Evolutionary conservation across 2,797 vertebrate genomes (phyloP).

Genomic region (Labeo calbasu): DNA sequence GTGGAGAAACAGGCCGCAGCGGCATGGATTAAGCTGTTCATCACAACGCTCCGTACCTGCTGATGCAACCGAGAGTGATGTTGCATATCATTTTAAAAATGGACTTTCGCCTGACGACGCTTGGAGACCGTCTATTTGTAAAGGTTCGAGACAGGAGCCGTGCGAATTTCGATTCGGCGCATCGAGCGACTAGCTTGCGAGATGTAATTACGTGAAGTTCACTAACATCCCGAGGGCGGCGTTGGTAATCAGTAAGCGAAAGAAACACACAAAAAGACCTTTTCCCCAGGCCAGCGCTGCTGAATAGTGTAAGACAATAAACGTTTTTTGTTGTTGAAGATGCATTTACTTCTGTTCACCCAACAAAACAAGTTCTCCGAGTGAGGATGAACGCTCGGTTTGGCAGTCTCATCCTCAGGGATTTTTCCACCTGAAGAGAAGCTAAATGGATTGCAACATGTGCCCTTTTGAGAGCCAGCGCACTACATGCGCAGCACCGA

Average conservation of each 20-base stretch:
- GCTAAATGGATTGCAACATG: conserved; percentile 46
- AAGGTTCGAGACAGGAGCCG: neutral
- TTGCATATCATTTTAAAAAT: conserved; percentile 34
- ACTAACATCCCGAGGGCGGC: conserved; percentile 42
- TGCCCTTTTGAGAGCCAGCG: conserved; percentile 38
- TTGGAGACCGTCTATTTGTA: conserved; percentile 21
- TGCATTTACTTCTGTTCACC: conserved; percentile 36
- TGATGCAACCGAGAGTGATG: conserved; percentile 35
- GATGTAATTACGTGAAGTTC: conserved; percentile 46
- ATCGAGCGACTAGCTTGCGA: neutral
- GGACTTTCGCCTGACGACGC: conserved; percentile 21
- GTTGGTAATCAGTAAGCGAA: conserved; percentile 37
- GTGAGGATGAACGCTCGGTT: conserved; percentile 39
- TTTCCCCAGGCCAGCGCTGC: conserved; percentile 29
- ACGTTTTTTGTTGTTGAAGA: conserved; percentile 25
- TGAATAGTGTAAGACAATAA: conserved; percentile 38
- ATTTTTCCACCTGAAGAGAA: conserved; percentile 48
- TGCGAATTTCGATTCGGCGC: conserved; percentile 1
- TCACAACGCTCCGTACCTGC: conserved; percentile 25
- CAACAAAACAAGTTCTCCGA: conserved; percentile 30
- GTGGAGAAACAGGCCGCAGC: conserved; percentile 50
- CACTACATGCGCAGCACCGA: neutral
- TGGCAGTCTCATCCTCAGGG: conserved; percentile 40
- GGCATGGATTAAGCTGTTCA: conserved; percentile 53
- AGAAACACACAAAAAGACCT: conserved; percentile 42